Conservation (phyloP, 1,140 invertebrate genomes). For the Seison nebaliae region DNA sequence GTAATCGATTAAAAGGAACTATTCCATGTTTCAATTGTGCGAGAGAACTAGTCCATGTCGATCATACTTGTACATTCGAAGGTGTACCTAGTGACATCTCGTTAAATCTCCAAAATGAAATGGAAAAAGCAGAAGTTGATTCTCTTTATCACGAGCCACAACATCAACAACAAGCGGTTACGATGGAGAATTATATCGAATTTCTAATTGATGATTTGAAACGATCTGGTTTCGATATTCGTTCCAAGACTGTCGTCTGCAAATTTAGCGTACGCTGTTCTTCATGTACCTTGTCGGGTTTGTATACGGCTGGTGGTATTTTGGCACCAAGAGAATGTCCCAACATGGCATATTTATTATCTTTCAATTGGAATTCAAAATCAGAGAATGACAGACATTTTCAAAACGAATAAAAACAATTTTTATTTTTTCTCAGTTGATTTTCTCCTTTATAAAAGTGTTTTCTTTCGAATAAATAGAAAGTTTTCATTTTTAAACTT, state of each 20-base stretch:
- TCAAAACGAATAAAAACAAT: no score
- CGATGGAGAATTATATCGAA: conserved; percentile 11
- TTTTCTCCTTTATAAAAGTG: no score
- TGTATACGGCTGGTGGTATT: conserved; percentile 13
- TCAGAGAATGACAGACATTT: no score
- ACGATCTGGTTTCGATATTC: conserved; percentile 7
- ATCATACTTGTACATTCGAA: conserved; percentile 12
- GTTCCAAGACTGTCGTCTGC: conserved; percentile 3
- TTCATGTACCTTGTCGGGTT: conserved; percentile 7
- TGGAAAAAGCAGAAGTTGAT: no score
- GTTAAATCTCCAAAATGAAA: conserved; percentile 6
- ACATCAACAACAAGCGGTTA: background rate
- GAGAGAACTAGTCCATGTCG: conserved; percentile 11
- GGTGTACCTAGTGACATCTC: conserved; percentile 5
- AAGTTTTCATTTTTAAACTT: no score
- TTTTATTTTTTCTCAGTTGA: no score
- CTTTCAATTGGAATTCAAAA: conserved; percentile 5
- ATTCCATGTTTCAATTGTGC: conserved; percentile 13
- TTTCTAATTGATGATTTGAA: conserved; percentile 10
- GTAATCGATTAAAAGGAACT: conserved; percentile 3
- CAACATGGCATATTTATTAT: conserved; percentile 9
- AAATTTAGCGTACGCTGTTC: conserved; percentile 12
- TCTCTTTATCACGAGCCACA: no score
- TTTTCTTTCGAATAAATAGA: no score
- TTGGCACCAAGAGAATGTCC: conserved; percentile 12